phyloP scores from a whole-genome alignment of 2,888 invertebrate genomes.

The Pseudococcus longispinus region DNA sequence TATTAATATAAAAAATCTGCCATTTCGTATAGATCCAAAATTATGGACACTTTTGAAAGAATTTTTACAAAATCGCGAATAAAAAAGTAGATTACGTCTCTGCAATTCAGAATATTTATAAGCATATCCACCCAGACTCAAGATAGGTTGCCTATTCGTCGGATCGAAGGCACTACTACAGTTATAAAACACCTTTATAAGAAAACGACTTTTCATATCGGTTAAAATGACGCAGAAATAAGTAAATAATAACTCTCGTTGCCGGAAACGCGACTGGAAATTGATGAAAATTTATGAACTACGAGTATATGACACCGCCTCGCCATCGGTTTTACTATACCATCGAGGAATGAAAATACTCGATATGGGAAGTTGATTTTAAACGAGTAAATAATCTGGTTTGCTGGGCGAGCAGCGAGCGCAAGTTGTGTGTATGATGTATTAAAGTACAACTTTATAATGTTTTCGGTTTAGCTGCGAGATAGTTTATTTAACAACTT shows the following conservation, averaged over 20 bases:
- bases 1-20: too few relatives aligned
- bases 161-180: too few relatives aligned
- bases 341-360: neutral
- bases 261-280: neutral
- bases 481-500: constrained; percentile 14
- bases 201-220: neutral
- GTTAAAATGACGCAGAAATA: neutral
- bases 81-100: too few relatives aligned
- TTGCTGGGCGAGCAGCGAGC: neutral
- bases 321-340: neutral
- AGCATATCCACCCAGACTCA: too few relatives aligned
- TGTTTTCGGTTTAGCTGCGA: neutral
- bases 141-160: too few relatives aligned
- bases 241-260: neutral
- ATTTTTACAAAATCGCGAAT: too few relatives aligned
- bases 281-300: neutral
- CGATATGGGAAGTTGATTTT: constrained; percentile 2
- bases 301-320: too few relatives aligned
- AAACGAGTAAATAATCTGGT: constrained; percentile 18
- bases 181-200: neutral
- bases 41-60: too few relatives aligned
- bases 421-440: neutral
- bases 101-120: too few relatives aligned
- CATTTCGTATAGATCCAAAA: too few relatives aligned
- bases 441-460: constrained; percentile 7